Conservation (phyloP, 2,113 vertebrate species). For the Phainopepla nitens region DNA sequence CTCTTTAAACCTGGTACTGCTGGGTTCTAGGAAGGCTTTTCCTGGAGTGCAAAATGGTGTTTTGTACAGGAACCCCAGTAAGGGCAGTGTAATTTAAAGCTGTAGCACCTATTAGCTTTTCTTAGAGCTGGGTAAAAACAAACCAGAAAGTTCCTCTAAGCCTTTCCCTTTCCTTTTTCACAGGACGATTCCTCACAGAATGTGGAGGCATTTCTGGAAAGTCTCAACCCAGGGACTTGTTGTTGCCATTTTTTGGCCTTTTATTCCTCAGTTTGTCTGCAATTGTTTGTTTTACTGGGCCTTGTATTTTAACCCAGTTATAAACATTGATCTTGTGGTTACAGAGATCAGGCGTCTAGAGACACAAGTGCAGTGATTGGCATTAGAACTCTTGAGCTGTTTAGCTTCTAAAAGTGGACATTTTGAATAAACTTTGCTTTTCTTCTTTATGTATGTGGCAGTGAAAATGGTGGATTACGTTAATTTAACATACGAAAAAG, state of each 20-base stretch:
- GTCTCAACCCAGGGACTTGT: constrained; percentile 84
- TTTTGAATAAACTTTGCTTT: neutral
- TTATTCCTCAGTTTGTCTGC: constrained; percentile 91
- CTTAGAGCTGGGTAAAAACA: neutral
- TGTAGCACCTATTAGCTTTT: neutral
- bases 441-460: neutral
- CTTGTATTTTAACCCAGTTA: constrained; percentile 90
- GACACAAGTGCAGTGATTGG: constrained; percentile 74
- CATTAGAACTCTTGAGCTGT: neutral
- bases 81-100: neutral
- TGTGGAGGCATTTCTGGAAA: constrained; percentile 92
- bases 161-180: constrained; percentile 6
- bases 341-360: constrained; percentile 85
- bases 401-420: neutral
- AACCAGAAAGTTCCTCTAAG: neutral
- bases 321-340: constrained; percentile 90
- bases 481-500: neutral
- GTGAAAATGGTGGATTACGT: constrained; percentile 1
- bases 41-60: neutral
- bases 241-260: constrained; percentile 88
- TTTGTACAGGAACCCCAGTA: neutral
- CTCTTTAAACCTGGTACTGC: neutral
- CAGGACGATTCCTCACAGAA: constrained; percentile 83
- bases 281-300: constrained; percentile 95
- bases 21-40: neutral